Conservation (phyloP, 2,113 vertebrate genomes). For the Rhabdomys dilectus region DNA sequence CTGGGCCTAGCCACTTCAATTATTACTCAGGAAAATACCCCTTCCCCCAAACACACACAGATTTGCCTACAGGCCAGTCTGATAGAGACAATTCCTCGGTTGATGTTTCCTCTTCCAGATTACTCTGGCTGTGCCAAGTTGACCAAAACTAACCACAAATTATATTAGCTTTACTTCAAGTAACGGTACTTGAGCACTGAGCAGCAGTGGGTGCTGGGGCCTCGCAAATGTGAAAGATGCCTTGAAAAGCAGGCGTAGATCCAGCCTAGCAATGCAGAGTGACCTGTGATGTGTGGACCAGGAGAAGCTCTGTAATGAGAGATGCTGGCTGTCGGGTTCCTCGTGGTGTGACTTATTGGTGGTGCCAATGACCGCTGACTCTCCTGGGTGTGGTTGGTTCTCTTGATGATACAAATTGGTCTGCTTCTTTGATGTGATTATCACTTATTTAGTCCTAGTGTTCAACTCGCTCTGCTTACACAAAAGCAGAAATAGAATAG, state of each 20-base stretch:
- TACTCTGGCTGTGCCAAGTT: not conserved
- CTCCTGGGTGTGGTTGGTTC: not conserved
- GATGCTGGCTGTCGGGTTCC: not conserved
- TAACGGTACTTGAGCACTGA: not conserved
- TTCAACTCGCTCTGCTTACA: not conserved
- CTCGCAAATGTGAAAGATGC: not conserved
- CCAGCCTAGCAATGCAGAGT: not conserved
- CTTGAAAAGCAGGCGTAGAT: not conserved
- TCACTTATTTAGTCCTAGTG: conserved; percentile 17
- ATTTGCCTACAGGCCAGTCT: not conserved
- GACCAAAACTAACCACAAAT: not conserved
- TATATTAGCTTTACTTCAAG: not conserved
- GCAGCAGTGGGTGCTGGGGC: not conserved
- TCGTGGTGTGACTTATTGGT: not conserved
- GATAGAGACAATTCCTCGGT: not conserved
- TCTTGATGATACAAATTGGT: not conserved
- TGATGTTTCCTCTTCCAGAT: not conserved
- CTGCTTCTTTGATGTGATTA: conserved; percentile 19
- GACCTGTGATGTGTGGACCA: not conserved
- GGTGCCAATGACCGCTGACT: no score
- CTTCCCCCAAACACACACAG: not conserved
- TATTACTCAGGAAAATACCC: not conserved
- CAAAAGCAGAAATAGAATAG: not conserved
- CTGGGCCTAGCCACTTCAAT: not conserved
- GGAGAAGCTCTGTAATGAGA: not conserved